Conservation (phyloP, 2,113 vertebrate species). For the Ovibos moschatus region DNA sequence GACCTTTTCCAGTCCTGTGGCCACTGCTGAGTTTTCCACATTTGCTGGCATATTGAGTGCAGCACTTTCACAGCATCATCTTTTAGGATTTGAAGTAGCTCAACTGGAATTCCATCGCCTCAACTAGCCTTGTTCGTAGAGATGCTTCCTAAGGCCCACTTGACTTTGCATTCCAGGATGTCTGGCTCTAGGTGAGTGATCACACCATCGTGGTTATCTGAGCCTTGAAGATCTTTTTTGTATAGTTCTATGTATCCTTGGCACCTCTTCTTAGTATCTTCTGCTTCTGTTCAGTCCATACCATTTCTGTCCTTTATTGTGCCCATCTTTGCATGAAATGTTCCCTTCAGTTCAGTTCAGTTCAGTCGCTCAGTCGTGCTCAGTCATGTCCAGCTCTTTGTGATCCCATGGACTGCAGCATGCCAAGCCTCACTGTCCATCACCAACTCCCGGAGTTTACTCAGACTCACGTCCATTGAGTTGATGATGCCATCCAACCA, state of each 20-base stretch:
- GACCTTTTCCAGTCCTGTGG: neutral
- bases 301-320: neutral
- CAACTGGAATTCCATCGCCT: neutral
- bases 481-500: neutral
- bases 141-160: neutral
- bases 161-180: neutral
- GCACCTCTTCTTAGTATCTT: neutral
- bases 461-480: neutral
- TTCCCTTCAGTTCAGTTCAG: neutral
- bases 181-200: neutral
- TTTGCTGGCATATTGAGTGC: neutral
- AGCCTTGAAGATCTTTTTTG: neutral
- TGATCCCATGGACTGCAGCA: neutral
- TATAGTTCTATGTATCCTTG: neutral
- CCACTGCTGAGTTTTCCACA: neutral
- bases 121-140: accelerated
- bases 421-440: neutral
- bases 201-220: neutral
- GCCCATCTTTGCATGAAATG: neutral
- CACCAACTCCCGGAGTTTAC: neutral
- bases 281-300: neutral
- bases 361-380: neutral
- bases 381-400: neutral
- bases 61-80: neutral
- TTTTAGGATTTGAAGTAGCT: neutral